phyloP scores from a whole-genome alignment of 2,113 vertebrate species.

The Actinemys pallida region DNA sequence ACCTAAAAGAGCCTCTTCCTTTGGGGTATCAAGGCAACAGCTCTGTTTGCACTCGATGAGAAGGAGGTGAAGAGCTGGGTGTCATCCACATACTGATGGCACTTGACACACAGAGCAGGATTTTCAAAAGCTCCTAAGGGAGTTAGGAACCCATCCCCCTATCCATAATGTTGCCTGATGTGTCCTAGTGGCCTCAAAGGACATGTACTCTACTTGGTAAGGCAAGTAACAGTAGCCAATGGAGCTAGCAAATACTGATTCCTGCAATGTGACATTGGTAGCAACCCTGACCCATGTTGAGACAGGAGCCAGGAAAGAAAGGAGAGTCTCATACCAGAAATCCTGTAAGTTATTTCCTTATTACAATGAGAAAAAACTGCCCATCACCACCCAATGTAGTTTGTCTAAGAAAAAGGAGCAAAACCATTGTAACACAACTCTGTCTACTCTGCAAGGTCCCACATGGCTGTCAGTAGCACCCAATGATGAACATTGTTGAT shows the following conservation, averaged over 20 bases:
- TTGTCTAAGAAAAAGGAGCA: neutral
- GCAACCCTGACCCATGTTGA: neutral
- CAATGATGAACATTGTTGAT: neutral
- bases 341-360: neutral
- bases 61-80: neutral
- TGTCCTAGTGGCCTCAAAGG: neutral
- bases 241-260: neutral
- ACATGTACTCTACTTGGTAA: neutral
- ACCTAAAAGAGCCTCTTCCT: neutral
- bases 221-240: neutral
- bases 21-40: neutral
- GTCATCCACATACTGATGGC: neutral
- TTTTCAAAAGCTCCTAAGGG: neutral
- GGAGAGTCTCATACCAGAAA: neutral
- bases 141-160: neutral
- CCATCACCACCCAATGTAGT: neutral
- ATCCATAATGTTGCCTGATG: neutral
- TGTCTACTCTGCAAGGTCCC: neutral
- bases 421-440: neutral
- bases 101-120: neutral
- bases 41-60: neutral
- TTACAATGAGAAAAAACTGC: neutral
- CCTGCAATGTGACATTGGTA: neutral
- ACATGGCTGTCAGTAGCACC: fast-evolving
- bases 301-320: neutral